These are phyloP conservation scores for Haliclystus octoradiatus DNA, from an alignment of 30 jellyfish, hydroid and myxozoan species.

Conservation along the genomic window DNA sequence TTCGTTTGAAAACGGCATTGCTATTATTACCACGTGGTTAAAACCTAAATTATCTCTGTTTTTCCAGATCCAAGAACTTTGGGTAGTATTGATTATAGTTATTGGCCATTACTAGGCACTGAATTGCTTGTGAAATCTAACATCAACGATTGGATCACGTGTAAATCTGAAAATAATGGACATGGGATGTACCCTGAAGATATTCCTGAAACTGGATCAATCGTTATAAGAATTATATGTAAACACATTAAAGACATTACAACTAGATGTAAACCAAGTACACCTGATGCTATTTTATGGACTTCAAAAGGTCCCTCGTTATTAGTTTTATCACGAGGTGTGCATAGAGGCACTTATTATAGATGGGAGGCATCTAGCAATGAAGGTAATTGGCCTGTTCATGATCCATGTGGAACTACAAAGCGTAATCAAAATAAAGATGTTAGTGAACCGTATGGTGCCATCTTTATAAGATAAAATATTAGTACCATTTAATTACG, in stretches of 20 bases:
- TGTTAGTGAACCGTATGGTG: constrained; percentile 43
- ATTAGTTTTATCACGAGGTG: constrained; percentile 25
- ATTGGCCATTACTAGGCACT: constrained; percentile 67
- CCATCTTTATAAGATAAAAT: constrained; percentile 47
- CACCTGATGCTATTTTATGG: constrained; percentile 67
- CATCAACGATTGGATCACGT: constrained; percentile 55
- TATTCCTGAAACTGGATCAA: neutral
- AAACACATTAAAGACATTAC: constrained; percentile 53
- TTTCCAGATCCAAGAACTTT: constrained; percentile 25
- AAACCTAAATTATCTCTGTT: no score
- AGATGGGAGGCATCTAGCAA: constrained; percentile 59
- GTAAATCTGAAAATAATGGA: constrained; percentile 46
- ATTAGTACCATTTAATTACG: no score
- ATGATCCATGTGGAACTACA: constrained; percentile 64
- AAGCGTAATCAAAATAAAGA: constrained; percentile 44
- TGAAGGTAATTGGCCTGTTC: constrained; percentile 70
- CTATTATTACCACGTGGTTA: no score
- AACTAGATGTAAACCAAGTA: constrained; percentile 38
- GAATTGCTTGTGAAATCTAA: constrained; percentile 61
- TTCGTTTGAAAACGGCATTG: no score
- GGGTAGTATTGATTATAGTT: constrained; percentile 63
- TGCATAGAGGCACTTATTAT: constrained; percentile 59
- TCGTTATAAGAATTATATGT: constrained; percentile 12
- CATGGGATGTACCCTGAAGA: constrained; percentile 14
- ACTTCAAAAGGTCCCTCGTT: constrained; percentile 63